These are phyloP conservation scores for Coranthus polyacanthus DNA, from an alignment of 2,797 vertebrate genomes.

Conservation along the genomic window DNA sequence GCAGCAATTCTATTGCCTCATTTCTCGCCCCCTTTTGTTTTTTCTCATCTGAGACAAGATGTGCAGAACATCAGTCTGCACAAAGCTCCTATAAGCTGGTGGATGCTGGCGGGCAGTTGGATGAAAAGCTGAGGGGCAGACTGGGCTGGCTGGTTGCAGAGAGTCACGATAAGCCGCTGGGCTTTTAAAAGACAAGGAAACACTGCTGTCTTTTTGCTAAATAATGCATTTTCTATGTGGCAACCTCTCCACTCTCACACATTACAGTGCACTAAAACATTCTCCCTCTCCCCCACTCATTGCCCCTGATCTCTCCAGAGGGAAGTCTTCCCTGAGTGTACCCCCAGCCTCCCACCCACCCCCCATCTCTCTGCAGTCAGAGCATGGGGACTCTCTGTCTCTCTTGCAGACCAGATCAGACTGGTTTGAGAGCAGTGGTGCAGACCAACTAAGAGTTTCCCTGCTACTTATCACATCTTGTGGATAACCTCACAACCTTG, in stretches of 20 bases:
- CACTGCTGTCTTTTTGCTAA: constrained; percentile 52
- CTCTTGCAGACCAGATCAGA: constrained; percentile 72
- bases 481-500: constrained; percentile 41
- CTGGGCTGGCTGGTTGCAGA: constrained; percentile 15
- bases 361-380: constrained; percentile 57
- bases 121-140: constrained; percentile 32
- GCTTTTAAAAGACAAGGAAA: constrained; percentile 55
- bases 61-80: constrained; percentile 12
- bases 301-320: constrained; percentile 46
- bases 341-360: constrained; percentile 6
- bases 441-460: constrained; percentile 42
- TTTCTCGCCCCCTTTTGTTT: constrained; percentile 7
- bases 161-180: constrained; percentile 48
- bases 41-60: constrained; percentile 4
- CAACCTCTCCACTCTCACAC: constrained; percentile 27
- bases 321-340: constrained; percentile 56
- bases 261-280: constrained; percentile 20
- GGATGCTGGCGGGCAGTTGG: constrained; percentile 13
- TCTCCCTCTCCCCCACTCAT: constrained; percentile 19
- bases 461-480: constrained; percentile 35
- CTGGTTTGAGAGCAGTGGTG: constrained; percentile 72
- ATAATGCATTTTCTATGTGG: constrained; percentile 58
- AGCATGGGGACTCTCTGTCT: constrained; percentile 48
- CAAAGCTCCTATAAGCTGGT: constrained; percentile 1
- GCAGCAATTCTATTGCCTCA: constrained; percentile 22